Conservation (phyloP, 2,113 vertebrate genomes). For the Barbus barbus region DNA sequence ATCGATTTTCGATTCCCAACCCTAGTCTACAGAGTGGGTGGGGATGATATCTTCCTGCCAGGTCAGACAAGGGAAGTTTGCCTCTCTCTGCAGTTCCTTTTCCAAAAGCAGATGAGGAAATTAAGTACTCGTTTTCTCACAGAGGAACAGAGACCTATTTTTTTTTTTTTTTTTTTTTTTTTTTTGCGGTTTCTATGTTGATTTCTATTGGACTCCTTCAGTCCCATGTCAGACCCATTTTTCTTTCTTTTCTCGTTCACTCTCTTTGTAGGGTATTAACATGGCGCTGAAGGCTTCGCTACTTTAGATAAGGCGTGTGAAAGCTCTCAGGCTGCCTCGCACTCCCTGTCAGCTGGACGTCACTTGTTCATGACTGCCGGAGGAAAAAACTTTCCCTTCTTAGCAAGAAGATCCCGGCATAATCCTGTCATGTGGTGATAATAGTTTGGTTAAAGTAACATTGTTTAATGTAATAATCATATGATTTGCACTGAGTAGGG, state of each 20-base stretch:
- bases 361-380: slow-evolving; percentile 40
- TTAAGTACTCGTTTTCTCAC: slow-evolving; percentile 33
- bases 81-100: slow-evolving; percentile 32
- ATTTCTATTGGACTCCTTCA: neutral
- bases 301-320: slow-evolving; percentile 37
- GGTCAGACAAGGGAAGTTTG: slow-evolving; percentile 25
- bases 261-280: slow-evolving; percentile 10
- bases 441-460: neutral
- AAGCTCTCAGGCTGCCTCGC: slow-evolving; percentile 23
- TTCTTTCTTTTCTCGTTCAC: neutral
- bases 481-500: neutral
- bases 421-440: neutral
- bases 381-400: slow-evolving; percentile 70
- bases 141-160: slow-evolving; percentile 13
- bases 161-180: neutral
- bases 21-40: neutral
- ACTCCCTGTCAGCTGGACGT: slow-evolving; percentile 28
- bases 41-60: slow-evolving; percentile 19
- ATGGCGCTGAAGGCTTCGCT: neutral
- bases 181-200: slow-evolving; percentile 9
- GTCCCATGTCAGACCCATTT: neutral
- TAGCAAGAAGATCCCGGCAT: slow-evolving; percentile 63
- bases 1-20: too few species aligned
- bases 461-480: neutral
- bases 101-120: slow-evolving; percentile 41